phyloP scores from a whole-genome alignment of 1,140 invertebrate species.

The Paracyclopina nana region DNA sequence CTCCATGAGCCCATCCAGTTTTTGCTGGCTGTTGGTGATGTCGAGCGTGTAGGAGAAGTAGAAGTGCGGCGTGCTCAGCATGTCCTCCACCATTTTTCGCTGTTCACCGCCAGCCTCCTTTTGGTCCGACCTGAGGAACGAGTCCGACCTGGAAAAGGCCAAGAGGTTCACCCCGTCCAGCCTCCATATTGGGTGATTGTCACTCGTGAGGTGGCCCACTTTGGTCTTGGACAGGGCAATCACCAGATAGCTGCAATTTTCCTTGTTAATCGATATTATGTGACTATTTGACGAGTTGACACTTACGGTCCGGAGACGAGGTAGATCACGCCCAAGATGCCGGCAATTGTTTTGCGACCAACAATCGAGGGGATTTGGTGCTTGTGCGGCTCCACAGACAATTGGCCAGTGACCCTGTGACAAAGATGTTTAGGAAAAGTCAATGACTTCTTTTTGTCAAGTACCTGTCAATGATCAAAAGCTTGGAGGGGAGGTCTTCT shows the following conservation, averaged over 20 bases:
- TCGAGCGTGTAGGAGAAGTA: slow-evolving; percentile 89
- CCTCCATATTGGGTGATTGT: slow-evolving; percentile 64
- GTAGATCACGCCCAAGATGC: slow-evolving; percentile 64
- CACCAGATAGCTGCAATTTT: no score
- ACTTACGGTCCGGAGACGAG: slow-evolving; percentile 48
- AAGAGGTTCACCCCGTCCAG: slow-evolving; percentile 62
- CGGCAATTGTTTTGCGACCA: slow-evolving; percentile 60
- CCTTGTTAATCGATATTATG: no score
- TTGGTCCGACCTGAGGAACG: slow-evolving; percentile 64
- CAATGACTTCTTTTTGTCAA: no score
- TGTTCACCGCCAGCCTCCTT: not conserved
- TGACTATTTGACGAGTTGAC: not conserved
- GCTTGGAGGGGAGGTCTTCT: no score
- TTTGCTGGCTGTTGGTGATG: slow-evolving; percentile 73
- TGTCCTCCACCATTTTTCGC: slow-evolving; percentile 47
- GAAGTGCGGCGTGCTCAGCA: slow-evolving; percentile 55
- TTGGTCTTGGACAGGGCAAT: no score
- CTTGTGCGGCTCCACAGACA: no score
- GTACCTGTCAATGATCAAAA: no score
- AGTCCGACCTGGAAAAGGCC: slow-evolving; percentile 55
- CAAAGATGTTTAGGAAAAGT: no score
- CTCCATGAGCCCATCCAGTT: slow-evolving; percentile 24
- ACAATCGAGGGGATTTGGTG: no score
- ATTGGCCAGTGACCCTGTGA: no score
- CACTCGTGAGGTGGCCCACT: not conserved